Evolutionary conservation across 2,797 vertebrate genomes (phyloP).

Genomic region (Liasis olivaceus): DNA sequence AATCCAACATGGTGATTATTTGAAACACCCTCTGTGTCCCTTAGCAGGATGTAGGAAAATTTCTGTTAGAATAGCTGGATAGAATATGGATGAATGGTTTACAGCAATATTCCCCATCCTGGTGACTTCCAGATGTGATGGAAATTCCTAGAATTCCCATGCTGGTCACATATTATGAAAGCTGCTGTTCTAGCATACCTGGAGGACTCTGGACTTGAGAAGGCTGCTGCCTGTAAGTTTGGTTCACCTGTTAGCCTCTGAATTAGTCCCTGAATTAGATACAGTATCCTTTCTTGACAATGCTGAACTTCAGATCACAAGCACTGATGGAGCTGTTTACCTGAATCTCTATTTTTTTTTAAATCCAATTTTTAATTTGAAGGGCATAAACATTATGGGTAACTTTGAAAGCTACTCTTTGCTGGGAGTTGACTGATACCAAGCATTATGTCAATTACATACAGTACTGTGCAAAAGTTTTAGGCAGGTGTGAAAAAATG

Average conservation of each 20-base stretch:
- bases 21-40: neutral
- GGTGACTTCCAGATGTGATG: neutral
- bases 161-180: neutral
- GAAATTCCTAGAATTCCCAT: neutral
- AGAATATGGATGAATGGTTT: constrained; percentile 2
- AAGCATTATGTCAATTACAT: neutral
- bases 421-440: neutral
- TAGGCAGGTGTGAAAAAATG: too few relatives aligned
- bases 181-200: neutral
- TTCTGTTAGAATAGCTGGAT: neutral
- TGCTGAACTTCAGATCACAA: neutral
- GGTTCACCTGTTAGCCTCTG: neutral
- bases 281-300: neutral
- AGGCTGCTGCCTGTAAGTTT: neutral
- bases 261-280: neutral
- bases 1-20: neutral
- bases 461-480: too few relatives aligned
- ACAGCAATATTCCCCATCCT: neutral
- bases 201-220: neutral
- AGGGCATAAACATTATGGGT: constrained; percentile 5
- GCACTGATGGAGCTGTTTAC: neutral
- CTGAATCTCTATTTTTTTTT: neutral
- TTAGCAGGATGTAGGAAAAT: neutral
- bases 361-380: constrained; percentile 1
- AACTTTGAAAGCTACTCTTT: constrained; percentile 34